Conservation (phyloP, 2,888 invertebrate species). For the Rapana venosa region DNA sequence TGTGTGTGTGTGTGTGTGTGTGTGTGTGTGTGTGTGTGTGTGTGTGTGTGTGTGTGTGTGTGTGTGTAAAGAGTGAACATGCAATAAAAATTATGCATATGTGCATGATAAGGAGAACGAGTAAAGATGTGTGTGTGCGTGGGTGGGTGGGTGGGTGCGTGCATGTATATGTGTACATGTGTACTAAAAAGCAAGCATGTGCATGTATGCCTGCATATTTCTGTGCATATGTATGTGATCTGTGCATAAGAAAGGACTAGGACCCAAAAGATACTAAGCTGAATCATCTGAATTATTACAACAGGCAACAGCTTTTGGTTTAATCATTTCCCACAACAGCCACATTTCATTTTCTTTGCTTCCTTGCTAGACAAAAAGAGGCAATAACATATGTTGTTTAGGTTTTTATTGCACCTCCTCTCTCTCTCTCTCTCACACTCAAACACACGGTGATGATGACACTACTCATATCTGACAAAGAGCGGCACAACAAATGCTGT, state of each 20-base stretch:
- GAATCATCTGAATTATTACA: slow-evolving; percentile 3
- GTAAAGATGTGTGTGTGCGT: not conserved
- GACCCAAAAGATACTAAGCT: not conserved
- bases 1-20: not conserved
- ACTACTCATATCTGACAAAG: too few species aligned
- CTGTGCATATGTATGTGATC: not conserved
- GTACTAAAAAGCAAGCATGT: too few species aligned
- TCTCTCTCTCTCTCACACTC: too few species aligned
- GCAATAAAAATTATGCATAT: not conserved
- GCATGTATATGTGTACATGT: not conserved
- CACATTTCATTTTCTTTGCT: too few species aligned
- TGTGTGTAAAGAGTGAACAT: not conserved
- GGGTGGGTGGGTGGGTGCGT: not conserved
- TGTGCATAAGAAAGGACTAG: too few species aligned
- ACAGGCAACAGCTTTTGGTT: not conserved
- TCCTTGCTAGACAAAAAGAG: too few species aligned
- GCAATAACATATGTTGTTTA: too few species aligned
- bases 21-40: not conserved
- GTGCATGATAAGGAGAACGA: not conserved
- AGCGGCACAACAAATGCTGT: too few species aligned
- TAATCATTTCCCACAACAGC: too few species aligned
- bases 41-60: not conserved
- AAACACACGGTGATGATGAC: too few species aligned
- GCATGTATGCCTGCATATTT: not conserved
- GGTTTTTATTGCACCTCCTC: too few species aligned